phyloP scores from a whole-genome alignment of 1,140 invertebrate genomes.

The Arctopsyche grandis region DNA sequence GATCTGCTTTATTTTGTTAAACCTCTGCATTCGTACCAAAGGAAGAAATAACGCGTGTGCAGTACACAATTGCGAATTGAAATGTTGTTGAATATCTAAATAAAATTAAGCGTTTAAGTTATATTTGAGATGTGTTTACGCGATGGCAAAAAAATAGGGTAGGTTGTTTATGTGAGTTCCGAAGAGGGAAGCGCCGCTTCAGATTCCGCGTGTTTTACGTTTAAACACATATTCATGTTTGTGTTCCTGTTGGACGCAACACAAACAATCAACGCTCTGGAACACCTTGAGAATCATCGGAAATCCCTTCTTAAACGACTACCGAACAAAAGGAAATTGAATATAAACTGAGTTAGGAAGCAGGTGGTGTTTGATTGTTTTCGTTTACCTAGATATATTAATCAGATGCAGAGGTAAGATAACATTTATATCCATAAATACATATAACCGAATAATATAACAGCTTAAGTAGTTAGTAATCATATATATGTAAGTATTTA shows the following conservation, averaged over 20 bases:
- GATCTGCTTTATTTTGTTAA: not conserved
- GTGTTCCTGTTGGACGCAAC: slow-evolving; percentile 23
- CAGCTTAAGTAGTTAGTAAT: too few relatives aligned
- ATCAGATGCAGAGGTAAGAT: too few relatives aligned
- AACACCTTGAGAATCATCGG: slow-evolving; percentile 10
- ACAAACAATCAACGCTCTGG: slow-evolving; percentile 15
- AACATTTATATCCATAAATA: too few relatives aligned
- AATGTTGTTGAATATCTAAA: too few relatives aligned
- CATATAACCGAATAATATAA: too few relatives aligned
- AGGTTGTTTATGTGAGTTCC: slow-evolving; percentile 24
- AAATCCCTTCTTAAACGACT: not conserved
- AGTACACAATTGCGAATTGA: too few relatives aligned
- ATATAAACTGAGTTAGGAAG: too few relatives aligned
- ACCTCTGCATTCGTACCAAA: too few relatives aligned
- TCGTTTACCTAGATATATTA: too few relatives aligned
- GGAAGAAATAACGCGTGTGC: too few relatives aligned
- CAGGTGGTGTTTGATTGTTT: too few relatives aligned
- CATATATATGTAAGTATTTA: too few relatives aligned
- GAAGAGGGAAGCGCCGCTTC: slow-evolving; percentile 6
- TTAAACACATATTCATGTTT: slow-evolving; percentile 21
- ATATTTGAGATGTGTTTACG: slow-evolving; percentile 17
- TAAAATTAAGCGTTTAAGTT: not conserved
- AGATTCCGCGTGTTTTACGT: slow-evolving; percentile 30
- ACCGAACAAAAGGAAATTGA: not conserved
- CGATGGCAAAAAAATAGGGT: slow-evolving; percentile 20